Conservation (phyloP, 2,113 vertebrate genomes). For the Cepphus grylle region DNA sequence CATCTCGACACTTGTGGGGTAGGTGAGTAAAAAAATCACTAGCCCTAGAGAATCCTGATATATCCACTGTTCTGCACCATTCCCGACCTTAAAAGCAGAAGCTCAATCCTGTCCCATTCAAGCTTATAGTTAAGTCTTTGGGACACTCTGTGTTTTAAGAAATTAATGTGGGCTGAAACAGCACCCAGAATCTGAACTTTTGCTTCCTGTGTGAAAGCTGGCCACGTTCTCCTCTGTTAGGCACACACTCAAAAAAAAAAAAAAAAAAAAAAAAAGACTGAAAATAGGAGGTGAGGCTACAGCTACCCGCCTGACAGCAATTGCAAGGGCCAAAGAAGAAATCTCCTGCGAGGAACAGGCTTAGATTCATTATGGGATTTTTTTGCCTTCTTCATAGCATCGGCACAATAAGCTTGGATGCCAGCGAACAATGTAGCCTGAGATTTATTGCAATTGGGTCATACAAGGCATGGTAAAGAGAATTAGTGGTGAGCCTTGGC, state of each 20-base stretch:
- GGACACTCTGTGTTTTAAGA: not conserved
- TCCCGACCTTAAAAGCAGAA: not conserved
- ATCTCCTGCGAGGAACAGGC: not conserved
- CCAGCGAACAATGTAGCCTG: not conserved
- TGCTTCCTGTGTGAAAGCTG: not conserved
- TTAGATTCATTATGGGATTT: fast-evolving
- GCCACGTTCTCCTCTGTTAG: not conserved
- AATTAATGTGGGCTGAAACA: not conserved
- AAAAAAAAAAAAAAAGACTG: not conserved
- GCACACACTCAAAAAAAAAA: too few species aligned
- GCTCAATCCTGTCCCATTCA: not conserved
- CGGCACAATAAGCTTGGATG: not conserved
- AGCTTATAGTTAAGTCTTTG: not conserved
- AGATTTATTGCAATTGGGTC: not conserved
- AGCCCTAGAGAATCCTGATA: not conserved
- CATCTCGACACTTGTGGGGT: not conserved
- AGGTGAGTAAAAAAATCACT: not conserved
- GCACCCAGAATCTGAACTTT: not conserved
- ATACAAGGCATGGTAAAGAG: not conserved
- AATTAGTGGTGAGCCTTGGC: not conserved
- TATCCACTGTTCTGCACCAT: not conserved
- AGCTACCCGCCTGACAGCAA: not conserved
- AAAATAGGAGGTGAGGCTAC: not conserved
- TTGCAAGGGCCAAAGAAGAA: not conserved
- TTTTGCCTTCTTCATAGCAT: not conserved